Evolutionary conservation across 1,140 invertebrate genomes (phyloP), one percentile per base, ranked within the genome.

Genomic region (Aphelinus atriplicis): DNA sequence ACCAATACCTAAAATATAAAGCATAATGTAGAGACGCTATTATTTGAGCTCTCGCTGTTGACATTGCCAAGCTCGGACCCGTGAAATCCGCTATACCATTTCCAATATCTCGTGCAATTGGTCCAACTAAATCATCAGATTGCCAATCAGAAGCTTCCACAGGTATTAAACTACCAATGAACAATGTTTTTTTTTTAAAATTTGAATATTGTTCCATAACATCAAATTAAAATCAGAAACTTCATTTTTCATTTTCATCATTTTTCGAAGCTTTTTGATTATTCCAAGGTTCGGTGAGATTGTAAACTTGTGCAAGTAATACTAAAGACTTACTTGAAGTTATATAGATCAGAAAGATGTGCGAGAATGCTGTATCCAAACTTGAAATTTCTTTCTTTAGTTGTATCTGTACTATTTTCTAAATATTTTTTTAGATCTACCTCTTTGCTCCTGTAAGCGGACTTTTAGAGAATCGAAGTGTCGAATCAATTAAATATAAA

Each of bases 1-100:
- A 7, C 58, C n/a, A 43, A 50, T 64, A 75, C 73, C 73, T 55
- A n/a, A 75, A 75, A 1, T 9, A 50, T 60, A 65, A 69, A 48
- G 47, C 57, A 42, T 55, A 51, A 56, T 61, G 10, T 5, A 68
- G 10, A n/a, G 55, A 60, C 10, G 55, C 63, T 42, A 75, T 9
- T 42, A 63, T 45, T 9, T 68, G 56, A 5, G 66, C 57, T 47
- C 73, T 68, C 26, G 42, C 46, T 2, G 7, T 1, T 26, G 60
- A 69, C 46, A 75, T 69, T 10, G 42, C 6, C 2, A 46, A 10
- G 10, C 65, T 58, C 45, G 42, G 62, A 42, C 73, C 73, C 46
- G 65, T 61, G n/a, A 75, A 48, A 57, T 75, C 73, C 6, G 56
- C 26, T 47, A 55, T 9, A n/a, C 46, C 43, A 46, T 47, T 63